Base-by-base conservation (phyloP, 2,888 invertebrate genomes). In the Notodonta dromedarius region DNA sequence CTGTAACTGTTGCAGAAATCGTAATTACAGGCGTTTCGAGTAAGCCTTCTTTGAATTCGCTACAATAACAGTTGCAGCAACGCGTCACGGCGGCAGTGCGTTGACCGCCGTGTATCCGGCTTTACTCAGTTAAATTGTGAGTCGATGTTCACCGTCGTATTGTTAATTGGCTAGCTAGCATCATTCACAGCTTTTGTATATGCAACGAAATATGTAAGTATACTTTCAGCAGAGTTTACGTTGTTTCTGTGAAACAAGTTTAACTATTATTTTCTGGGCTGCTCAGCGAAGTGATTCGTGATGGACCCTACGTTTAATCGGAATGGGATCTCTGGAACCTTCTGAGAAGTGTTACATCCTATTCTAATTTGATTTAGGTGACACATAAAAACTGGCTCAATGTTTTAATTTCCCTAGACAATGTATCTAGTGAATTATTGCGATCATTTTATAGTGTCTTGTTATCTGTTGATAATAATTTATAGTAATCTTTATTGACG, bases 161-260 rank as follows among this genome's bases (percentile, higher is more conserved):
- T 68, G 71, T 62, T 69, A n/a, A 70, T 78, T 72, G 77, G 72
- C 71, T 70, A 70, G 75, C 73, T 73, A 9, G 70, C 74, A 73
- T 73, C 13, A 74, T 78, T 81, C 79, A 79, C 82, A 74, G 84
- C 84, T 88, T 83, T 84, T 86, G 76, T 84, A 80, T 79, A 78
- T 87, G 87, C 89, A 89, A 89, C 89, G 89, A 89, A 86, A 77
- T 84, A 77, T 79, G 62, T 77, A 78, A 74, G 76, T 71, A 71
- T 74, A 64, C 74, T 73, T 70, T 76, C 66, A 69, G 73, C 66
- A 62, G 64, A 72, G 60, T 65, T 73, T 67, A 60, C 65, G 61
- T 66, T 78, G 84, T 83, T 84, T 82, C 82, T 81, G 73, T 84
- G 81, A 83, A 84, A 81, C 79, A 70, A 53, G 40, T 60, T n/a